Conservation (phyloP, 1,140 invertebrate species). For the Papilio helenus region DNA sequence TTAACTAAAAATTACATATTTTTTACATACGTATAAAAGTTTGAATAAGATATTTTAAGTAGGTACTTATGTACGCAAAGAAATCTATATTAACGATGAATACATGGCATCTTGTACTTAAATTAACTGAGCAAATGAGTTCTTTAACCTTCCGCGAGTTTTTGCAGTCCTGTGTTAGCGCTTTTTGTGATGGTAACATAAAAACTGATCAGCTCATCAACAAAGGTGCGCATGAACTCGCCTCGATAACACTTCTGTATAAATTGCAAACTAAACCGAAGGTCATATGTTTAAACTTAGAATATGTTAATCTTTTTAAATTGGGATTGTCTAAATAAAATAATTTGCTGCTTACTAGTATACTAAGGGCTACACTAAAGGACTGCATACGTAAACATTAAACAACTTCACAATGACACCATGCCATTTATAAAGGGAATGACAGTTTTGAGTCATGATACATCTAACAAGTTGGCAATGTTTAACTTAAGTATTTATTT, state of each 20-base stretch:
- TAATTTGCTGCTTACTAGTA: too few relatives aligned
- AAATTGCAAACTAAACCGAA: conserved; percentile 1
- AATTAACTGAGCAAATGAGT: conserved; percentile 39
- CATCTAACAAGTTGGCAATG: neutral
- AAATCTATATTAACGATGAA: neutral
- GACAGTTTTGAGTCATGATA: too few relatives aligned
- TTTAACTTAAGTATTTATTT: conserved; percentile 40
- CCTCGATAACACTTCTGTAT: neutral
- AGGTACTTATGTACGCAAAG: neutral
- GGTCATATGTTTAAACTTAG: neutral
- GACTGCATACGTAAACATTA: too few relatives aligned
- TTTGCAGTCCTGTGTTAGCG: conserved; percentile 32
- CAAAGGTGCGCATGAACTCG: neutral
- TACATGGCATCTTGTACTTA: neutral
- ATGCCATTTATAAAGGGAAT: too few relatives aligned
- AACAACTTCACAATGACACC: too few relatives aligned
- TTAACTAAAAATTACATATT: too few relatives aligned
- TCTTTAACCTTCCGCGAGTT: conserved; percentile 41
- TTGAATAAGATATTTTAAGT: too few relatives aligned
- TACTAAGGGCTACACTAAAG: too few relatives aligned
- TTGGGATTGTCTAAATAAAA: neutral
- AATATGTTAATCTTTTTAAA: neutral
- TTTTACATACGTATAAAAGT: too few relatives aligned
- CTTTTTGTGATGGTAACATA: neutral
- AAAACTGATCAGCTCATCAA: conserved; percentile 4